phyloP scores from a whole-genome alignment of 2,113 vertebrate species.

The Zapornia atra region DNA sequence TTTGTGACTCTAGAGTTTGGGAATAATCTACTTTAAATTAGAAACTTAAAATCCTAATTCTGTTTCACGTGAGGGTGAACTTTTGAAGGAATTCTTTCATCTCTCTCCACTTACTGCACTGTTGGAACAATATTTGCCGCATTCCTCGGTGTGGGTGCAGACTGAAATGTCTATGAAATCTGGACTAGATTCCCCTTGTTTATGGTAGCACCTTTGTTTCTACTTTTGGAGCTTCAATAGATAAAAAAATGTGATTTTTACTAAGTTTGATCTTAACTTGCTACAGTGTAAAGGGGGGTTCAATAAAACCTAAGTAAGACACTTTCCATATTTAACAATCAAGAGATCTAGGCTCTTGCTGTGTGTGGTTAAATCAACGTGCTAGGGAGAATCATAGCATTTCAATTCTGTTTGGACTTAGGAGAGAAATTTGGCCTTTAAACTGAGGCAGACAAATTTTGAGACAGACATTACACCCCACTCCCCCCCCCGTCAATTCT shows the following conservation, averaged over 20 bases:
- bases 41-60: not conserved
- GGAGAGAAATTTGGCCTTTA: not conserved
- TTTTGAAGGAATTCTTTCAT: not conserved
- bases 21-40: not conserved
- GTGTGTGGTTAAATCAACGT: not conserved
- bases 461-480: not conserved
- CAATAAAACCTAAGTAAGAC: not conserved
- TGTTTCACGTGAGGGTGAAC: not conserved
- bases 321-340: not conserved
- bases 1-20: not conserved
- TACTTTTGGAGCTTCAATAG: not conserved
- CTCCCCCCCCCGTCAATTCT: fast-evolving
- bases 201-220: not conserved
- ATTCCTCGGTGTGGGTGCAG: not conserved
- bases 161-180: not conserved
- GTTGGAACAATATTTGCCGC: not conserved
- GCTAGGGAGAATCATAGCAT: not conserved
- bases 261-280: not conserved
- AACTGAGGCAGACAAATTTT: not conserved
- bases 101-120: not conserved
- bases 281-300: not conserved
- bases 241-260: not conserved
- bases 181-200: not conserved
- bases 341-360: not conserved
- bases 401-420: not conserved